These are phyloP conservation scores for Calameuta idolon DNA, from an alignment of 2,888 invertebrate species.

Conservation along the genomic window DNA sequence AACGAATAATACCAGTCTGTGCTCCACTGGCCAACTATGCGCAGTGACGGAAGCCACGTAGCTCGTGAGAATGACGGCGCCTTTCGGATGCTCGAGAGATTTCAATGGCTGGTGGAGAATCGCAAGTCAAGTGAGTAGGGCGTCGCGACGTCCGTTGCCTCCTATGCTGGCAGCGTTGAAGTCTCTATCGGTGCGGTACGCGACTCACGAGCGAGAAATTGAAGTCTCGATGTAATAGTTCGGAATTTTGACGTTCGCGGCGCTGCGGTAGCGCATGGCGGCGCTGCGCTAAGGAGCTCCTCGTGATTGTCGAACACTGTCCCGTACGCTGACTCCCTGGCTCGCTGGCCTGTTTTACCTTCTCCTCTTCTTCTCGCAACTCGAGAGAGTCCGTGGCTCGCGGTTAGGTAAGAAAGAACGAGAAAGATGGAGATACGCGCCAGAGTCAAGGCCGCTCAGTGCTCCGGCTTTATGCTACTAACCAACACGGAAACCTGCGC, in stretches of 20 bases:
- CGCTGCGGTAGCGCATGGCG: not conserved
- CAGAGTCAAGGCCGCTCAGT: conserved; percentile 82
- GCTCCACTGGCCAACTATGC: not conserved
- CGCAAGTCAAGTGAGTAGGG: not conserved
- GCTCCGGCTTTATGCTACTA: conserved; percentile 71
- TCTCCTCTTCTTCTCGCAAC: conserved; percentile 27
- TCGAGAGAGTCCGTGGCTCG: conserved; percentile 27
- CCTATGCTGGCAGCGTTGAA: not conserved
- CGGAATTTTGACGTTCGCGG: not conserved
- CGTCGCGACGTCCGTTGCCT: not conserved
- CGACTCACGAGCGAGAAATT: not conserved
- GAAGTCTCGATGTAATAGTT: not conserved
- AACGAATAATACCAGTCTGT: not conserved
- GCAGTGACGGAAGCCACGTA: not conserved
- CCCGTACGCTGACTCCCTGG: conserved; percentile 14
- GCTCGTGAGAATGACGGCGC: not conserved
- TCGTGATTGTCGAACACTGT: not conserved
- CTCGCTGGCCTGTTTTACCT: conserved; percentile 47
- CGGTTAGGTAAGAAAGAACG: conserved; percentile 25
- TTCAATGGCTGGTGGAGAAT: not conserved
- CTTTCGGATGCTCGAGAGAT: not conserved
- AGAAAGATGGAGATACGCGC: conserved; percentile 42
- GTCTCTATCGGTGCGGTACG: not conserved
- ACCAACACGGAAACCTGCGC: conserved; percentile 59
- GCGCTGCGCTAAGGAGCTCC: not conserved